Conservation (phyloP, 2,797 vertebrate genomes). For the Odontamblyopus lacepedii region DNA sequence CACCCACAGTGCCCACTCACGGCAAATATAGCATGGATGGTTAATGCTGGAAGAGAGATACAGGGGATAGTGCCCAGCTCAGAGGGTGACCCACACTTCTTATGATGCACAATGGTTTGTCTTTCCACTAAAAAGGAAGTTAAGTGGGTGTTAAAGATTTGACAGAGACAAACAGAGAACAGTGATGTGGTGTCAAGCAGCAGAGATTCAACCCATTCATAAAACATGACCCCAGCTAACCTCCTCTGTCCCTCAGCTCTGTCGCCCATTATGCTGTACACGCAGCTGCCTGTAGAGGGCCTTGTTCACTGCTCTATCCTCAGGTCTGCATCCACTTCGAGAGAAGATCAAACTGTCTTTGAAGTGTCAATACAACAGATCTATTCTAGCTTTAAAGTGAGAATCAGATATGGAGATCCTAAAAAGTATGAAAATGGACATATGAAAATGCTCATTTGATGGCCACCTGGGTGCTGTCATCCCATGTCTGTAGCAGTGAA, state of each 20-base stretch:
- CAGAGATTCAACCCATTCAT: not conserved
- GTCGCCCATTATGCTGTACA: conserved; percentile 20
- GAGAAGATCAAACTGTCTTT: too few relatives aligned
- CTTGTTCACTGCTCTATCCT: conserved; percentile 41
- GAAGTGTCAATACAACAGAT: too few relatives aligned
- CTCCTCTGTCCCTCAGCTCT: conserved; percentile 15
- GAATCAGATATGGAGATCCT: too few relatives aligned
- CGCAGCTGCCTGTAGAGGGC: conserved; percentile 69
- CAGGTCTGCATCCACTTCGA: not conserved
- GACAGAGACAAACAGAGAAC: conserved; percentile 3
- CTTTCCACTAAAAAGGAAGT: conserved; percentile 2
- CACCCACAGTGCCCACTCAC: conserved; percentile 64
- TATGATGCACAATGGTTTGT: conserved; percentile 1
- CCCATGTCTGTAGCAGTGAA: not conserved
- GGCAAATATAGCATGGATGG: conserved; percentile 67
- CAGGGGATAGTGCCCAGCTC: conserved; percentile 16
- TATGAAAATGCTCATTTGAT: not conserved
- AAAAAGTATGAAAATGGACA: not conserved
- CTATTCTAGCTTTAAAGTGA: too few relatives aligned
- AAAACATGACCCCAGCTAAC: conserved; percentile 50
- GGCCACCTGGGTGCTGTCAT: not conserved
- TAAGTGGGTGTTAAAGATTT: not conserved
- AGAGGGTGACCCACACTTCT: not conserved
- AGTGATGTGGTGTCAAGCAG: conserved; percentile 2
- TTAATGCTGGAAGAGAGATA: conserved; percentile 43